A percentile compares a stretch with the other conserved stretches of the same genome.
phyloP scores from a whole-genome alignment of 2,797 vertebrate genomes.

The Dromococcyx pavoninus region DNA sequence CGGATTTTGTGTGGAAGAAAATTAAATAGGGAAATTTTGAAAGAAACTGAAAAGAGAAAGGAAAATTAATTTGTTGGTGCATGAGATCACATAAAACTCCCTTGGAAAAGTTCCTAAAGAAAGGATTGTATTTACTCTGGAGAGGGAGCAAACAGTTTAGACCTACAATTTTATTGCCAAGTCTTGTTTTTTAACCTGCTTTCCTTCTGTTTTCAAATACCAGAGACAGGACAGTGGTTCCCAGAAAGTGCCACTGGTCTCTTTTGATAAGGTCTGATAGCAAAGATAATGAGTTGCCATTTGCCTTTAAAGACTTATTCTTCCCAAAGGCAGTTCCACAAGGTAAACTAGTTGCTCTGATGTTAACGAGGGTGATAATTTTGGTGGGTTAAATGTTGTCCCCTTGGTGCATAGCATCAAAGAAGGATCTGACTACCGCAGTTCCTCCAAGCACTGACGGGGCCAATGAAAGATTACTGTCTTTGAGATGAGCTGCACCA shows the following conservation, averaged over 20 bases:
- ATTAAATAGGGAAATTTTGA: neutral
- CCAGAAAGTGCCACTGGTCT: neutral
- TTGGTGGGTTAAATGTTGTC: neutral
- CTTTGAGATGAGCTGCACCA: neutral
- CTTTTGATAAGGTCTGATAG: neutral
- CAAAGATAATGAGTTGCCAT: conserved; percentile 3
- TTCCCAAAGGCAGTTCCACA: neutral
- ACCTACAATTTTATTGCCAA: conserved; percentile 6
- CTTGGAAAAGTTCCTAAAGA: conserved; percentile 31
- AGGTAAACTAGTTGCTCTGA: neutral
- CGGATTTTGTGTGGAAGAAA: neutral
- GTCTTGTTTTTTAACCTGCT: neutral
- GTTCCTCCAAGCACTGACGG: neutral
- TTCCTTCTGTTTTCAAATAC: conserved; percentile 21
- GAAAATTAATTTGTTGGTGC: conserved; percentile 9
- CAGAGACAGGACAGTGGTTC: neutral
- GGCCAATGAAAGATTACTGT: neutral
- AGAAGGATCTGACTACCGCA: neutral
- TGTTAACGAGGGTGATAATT: neutral
- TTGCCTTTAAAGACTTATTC: conserved; percentile 2
- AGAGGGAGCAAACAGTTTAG: conserved; percentile 1
- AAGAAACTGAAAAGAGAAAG: neutral
- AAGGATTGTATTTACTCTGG: conserved; percentile 21
- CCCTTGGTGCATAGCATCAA: neutral
- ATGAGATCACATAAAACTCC: neutral